Conservation (phyloP, 2,113 vertebrate genomes). For the Barbus barbus region DNA sequence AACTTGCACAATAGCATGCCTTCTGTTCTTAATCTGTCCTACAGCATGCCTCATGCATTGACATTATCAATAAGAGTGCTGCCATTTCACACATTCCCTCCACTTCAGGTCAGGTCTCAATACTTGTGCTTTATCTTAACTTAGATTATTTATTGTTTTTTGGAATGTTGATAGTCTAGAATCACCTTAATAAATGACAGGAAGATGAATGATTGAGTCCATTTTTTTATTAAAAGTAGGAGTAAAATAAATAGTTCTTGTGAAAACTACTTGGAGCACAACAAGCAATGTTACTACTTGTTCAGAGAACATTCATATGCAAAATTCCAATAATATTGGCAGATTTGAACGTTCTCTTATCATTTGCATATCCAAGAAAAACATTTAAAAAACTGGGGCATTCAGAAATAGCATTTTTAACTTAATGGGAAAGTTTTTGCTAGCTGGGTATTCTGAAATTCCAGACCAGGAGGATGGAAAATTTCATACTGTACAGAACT, state of each 20-base stretch:
- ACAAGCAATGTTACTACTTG: no score
- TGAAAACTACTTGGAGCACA: conserved; percentile 3
- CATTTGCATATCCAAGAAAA: no score
- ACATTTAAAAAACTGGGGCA: no score
- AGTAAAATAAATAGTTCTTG: neutral
- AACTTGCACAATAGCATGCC: conserved; percentile 17
- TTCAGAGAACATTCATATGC: no score
- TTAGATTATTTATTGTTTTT: neutral
- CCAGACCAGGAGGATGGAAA: neutral
- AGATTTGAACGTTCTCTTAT: no score
- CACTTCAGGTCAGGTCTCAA: neutral
- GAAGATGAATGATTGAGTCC: neutral
- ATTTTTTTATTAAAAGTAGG: neutral
- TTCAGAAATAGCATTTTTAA: no score
- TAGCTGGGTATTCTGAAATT: neutral
- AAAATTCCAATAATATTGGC: no score
- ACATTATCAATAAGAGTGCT: neutral
- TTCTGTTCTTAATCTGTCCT: conserved; percentile 9
- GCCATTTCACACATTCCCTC: neutral
- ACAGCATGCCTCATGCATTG: neutral
- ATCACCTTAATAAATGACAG: neutral
- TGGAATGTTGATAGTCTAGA: neutral
- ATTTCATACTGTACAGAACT: no score
- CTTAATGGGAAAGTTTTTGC: no score
- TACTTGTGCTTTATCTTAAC: neutral